Percentiles rank a stretch among this genome's conserved stretches.
phyloP scores from a whole-genome alignment of 1,140 invertebrate species.

The Drosophila kanapiae region DNA sequence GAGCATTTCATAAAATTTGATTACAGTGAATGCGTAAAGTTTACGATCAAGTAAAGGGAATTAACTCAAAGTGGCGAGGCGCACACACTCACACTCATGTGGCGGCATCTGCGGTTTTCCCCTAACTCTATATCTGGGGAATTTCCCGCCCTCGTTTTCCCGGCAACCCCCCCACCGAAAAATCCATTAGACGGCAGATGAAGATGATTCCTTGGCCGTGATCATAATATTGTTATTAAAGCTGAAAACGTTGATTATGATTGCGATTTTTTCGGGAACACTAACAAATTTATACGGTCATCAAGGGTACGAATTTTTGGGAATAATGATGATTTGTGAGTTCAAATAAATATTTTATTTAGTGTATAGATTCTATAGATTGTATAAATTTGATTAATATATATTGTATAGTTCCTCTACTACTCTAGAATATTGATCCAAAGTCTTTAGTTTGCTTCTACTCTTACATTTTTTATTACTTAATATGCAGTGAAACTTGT shows the following conservation, averaged over 20 bases:
- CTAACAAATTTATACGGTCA: constrained; percentile 10
- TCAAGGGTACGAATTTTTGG: not conserved
- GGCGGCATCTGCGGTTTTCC: constrained; percentile 47
- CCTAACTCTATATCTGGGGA: constrained; percentile 38
- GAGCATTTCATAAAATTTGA: constrained; percentile 77
- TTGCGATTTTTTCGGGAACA: constrained; percentile 24
- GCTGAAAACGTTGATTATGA: constrained; percentile 52
- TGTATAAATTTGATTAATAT: too few relatives aligned
- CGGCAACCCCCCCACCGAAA: constrained; percentile 2
- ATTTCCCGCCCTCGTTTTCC: constrained; percentile 11
- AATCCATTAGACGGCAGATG: constrained; percentile 55
- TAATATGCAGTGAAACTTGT: too few relatives aligned
- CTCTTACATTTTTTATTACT: too few relatives aligned
- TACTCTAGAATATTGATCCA: too few relatives aligned
- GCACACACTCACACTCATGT: constrained; percentile 36
- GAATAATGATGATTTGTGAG: constrained; percentile 4
- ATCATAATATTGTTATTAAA: constrained; percentile 52
- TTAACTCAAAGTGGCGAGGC: constrained; percentile 65
- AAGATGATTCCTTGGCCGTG: constrained; percentile 43
- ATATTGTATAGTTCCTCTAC: too few relatives aligned
- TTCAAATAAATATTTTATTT: not conserved
- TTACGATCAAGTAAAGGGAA: constrained; percentile 74
- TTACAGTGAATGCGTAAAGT: constrained; percentile 78
- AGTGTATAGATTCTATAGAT: too few relatives aligned
- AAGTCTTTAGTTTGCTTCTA: too few relatives aligned